These are phyloP conservation scores for Prochilodus magdalenae DNA, from an alignment of 2,113 vertebrate species.

Conservation along the genomic window DNA sequence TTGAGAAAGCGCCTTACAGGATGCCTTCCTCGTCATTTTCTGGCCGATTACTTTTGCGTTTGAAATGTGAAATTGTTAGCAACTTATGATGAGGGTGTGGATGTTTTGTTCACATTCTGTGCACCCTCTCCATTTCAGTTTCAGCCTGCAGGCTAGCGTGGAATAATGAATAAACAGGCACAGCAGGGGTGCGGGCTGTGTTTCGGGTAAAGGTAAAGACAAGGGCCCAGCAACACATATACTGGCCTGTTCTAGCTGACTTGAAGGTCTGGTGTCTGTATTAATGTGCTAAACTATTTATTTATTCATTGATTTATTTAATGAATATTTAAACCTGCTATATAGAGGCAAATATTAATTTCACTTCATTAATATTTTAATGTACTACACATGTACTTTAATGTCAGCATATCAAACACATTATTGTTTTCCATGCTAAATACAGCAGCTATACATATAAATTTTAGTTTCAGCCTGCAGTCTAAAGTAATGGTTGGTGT, in stretches of 20 bases:
- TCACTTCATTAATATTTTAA: too few relatives aligned
- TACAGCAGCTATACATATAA: too few relatives aligned
- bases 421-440: too few relatives aligned
- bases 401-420: too few relatives aligned
- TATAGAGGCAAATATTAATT: too few relatives aligned
- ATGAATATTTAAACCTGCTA: too few relatives aligned
- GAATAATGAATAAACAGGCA: background rate
- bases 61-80: background rate
- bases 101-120: background rate
- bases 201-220: background rate
- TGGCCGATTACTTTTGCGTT: background rate
- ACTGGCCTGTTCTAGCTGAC: background rate
- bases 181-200: background rate
- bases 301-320: too few relatives aligned
- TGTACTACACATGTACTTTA: too few relatives aligned
- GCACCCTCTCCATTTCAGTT: background rate
- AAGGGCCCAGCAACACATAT: background rate
- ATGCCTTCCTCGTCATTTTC: background rate
- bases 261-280: background rate
- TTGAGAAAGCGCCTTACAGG: background rate
- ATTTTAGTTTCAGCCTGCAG: too few relatives aligned
- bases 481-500: too few relatives aligned
- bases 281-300: too few relatives aligned
- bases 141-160: background rate
- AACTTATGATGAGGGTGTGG: background rate